Conservation (phyloP, 2,888 invertebrate species). For the Aphidius colemani region DNA sequence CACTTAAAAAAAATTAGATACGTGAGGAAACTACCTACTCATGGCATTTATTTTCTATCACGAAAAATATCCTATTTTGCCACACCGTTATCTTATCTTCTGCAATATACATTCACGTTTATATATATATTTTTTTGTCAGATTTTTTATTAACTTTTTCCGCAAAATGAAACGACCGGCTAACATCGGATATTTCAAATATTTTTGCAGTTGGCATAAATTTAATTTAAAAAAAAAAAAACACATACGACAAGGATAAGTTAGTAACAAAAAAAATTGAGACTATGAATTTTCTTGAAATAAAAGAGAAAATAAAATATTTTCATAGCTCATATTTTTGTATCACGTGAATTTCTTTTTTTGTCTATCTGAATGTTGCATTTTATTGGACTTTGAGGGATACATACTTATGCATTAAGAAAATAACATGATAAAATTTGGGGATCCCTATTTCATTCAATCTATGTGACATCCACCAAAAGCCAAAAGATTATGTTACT, state of each 20-base stretch:
- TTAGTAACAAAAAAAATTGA: constrained; percentile 3
- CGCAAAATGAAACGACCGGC: constrained; percentile 8
- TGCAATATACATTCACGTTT: not conserved
- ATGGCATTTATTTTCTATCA: constrained; percentile 34
- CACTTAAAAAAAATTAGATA: constrained; percentile 42
- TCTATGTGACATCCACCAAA: too few relatives aligned
- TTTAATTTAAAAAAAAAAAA: constrained; percentile 1
- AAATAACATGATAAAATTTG: constrained; percentile 58
- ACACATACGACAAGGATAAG: not conserved
- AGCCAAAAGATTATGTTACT: not conserved
- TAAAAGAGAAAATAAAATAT: constrained; percentile 43
- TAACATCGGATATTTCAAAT: not conserved
- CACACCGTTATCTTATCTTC: constrained; percentile 20
- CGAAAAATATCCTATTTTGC: constrained; percentile 41
- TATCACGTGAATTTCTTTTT: constrained; percentile 35
- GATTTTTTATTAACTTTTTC: constrained; percentile 50
- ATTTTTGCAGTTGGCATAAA: constrained; percentile 6
- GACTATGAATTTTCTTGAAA: constrained; percentile 13
- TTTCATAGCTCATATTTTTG: constrained; percentile 43
- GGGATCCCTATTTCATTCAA: constrained; percentile 37
- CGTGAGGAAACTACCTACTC: constrained; percentile 48
- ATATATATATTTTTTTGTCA: not conserved
- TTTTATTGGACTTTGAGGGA: constrained; percentile 24
- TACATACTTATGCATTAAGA: constrained; percentile 54
- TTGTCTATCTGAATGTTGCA: constrained; percentile 6